These are phyloP conservation scores for Tipula helvola DNA, from an alignment of 2,888 invertebrate genomes.

Conservation along the genomic window DNA sequence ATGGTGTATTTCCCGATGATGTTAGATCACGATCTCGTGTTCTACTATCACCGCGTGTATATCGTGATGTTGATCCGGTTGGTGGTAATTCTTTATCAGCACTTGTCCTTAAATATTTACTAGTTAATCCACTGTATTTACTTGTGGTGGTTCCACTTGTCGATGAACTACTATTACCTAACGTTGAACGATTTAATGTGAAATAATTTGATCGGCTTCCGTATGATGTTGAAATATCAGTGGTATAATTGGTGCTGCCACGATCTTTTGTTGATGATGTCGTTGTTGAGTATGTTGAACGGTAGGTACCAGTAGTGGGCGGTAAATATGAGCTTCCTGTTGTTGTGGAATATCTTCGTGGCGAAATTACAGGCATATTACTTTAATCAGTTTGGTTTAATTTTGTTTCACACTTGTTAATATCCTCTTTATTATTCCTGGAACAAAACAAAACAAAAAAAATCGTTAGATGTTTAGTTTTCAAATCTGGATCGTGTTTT, in stretches of 20 bases:
- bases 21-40: conserved; percentile 9
- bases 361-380: conserved; percentile 39
- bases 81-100: conserved; percentile 14
- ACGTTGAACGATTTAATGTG: conserved; percentile 18
- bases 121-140: conserved; percentile 36
- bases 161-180: conserved; percentile 13
- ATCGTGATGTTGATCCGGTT: neutral
- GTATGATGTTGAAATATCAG: conserved; percentile 23
- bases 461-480: neutral
- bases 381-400: conserved; percentile 14
- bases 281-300: conserved; percentile 20
- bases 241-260: conserved; percentile 16
- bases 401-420: neutral
- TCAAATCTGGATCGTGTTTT: too few species aligned
- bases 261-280: conserved; percentile 20
- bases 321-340: conserved; percentile 33
- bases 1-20: conserved; percentile 29
- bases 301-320: conserved; percentile 24
- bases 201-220: conserved; percentile 25
- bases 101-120: conserved; percentile 18
- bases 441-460: neutral
- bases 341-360: conserved; percentile 30
- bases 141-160: conserved; percentile 28
- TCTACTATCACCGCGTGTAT: conserved; percentile 15
- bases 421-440: neutral